Conservation (phyloP, 2,888 invertebrate genomes). For the Tetragonula carbonaria region DNA sequence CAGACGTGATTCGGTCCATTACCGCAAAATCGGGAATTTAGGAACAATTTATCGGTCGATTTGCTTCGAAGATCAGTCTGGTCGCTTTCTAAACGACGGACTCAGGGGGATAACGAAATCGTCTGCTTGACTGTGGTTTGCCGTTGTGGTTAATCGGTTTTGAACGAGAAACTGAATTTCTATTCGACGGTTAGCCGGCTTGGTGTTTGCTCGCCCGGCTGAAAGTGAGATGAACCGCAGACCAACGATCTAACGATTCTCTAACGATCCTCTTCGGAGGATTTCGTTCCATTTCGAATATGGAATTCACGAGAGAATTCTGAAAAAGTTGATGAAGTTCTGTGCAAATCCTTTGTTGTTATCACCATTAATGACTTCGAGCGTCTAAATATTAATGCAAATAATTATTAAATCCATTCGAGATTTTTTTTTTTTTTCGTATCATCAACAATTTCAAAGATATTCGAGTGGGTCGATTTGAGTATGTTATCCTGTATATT, state of each 20-base stretch:
- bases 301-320: background rate
- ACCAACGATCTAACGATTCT: background rate
- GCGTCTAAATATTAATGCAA: no score
- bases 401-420: no score
- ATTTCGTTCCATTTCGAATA: background rate
- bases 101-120: slow-evolving; percentile 1
- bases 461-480: no score
- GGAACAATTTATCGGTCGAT: background rate
- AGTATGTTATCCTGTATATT: no score
- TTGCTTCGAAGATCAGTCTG: background rate
- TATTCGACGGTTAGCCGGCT: slow-evolving; percentile 33
- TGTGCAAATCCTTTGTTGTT: no score
- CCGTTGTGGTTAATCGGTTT: slow-evolving; percentile 22
- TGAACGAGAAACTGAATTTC: slow-evolving; percentile 41
- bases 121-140: slow-evolving; percentile 8
- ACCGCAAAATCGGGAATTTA: background rate
- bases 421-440: no score
- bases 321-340: no score
- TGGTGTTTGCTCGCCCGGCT: background rate
- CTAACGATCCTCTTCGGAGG: background rate
- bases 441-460: no score
- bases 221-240: background rate
- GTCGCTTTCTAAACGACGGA: slow-evolving; percentile 31
- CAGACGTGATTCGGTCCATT: background rate
- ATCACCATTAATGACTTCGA: no score